Evolutionary conservation across 2,797 vertebrate genomes (phyloP), one percentile per base, ranked within the genome.

Genomic region (Enteromius radiatus): DNA sequence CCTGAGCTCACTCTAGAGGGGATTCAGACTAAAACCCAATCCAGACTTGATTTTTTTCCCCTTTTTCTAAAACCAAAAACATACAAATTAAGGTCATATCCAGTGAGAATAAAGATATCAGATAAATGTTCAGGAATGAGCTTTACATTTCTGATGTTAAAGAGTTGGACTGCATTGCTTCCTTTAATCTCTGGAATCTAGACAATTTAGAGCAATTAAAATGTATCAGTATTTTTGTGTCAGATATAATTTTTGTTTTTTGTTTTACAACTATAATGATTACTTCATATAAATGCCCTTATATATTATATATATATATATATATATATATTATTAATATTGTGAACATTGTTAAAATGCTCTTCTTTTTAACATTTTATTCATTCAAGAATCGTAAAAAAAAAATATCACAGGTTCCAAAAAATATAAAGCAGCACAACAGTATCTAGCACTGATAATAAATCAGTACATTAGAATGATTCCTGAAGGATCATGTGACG

Each of bases 1-100:
- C 91, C 91, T 89, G 81, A 84, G 70, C 65, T 75, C 47, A 83
- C 67, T 82, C 73, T 70, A 36, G 81, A 83, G 81, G 68, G 76
- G 82, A 83, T 83, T 76, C 73, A 54, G 83, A 76, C 71, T 76
- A 76, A 23, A 75, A 73, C 76, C n/a, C 52, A 67, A 14, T 43
- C 77, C 70, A 75, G 65, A 70, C 33, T 47, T 28, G 2, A 41
- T 45, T 41, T 65, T 15, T 11, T 41, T n/a, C n/a, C n/a, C 11
- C 3, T 0, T 86, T 86, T 85, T 83, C 76, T 59, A 89, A 64
- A 84, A 86, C 64, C 83, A 85, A 28, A 47, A 74, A 65, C 11
- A 74, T 45, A 38, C 23, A 80, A 59, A 79, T 41, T 23, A 54
- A 38, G 14, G 68, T 2, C 28, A 5, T 21, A 64, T 47, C 26